Conservation (phyloP, 2,113 vertebrate genomes). For the Plestiodon gilberti region DNA sequence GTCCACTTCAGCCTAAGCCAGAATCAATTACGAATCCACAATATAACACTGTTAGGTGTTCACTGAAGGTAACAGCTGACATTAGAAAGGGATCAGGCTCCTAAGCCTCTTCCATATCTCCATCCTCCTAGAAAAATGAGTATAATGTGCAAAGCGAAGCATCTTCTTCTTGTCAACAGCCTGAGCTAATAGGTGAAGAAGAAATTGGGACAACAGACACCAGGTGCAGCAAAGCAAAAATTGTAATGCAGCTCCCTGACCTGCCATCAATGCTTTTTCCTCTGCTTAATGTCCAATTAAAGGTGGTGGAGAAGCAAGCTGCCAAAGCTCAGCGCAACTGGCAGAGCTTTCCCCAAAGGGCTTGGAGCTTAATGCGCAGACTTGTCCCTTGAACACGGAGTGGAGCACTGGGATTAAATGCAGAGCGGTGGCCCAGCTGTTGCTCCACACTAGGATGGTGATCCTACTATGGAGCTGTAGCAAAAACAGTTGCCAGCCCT, state of each 20-base stretch:
- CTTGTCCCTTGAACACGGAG: neutral
- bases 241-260: slow-evolving; percentile 16
- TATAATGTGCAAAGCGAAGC: neutral
- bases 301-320: neutral
- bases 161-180: neutral
- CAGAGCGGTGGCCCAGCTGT: slow-evolving; percentile 5
- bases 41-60: neutral
- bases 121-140: neutral
- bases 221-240: slow-evolving; percentile 17
- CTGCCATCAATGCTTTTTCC: neutral
- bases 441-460: too few relatives aligned
- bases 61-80: neutral
- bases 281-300: slow-evolving; percentile 20
- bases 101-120: neutral
- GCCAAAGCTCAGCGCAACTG: neutral
- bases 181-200: neutral
- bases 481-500: neutral
- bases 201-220: neutral
- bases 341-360: neutral
- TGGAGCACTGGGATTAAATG: neutral
- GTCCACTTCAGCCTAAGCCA: neutral
- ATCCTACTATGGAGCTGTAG: neutral
- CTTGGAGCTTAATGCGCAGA: neutral
- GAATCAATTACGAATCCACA: neutral
- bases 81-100: neutral